Evolutionary conservation across 2,888 invertebrate species (phyloP).

Genomic region (Tipula lateralis): DNA sequence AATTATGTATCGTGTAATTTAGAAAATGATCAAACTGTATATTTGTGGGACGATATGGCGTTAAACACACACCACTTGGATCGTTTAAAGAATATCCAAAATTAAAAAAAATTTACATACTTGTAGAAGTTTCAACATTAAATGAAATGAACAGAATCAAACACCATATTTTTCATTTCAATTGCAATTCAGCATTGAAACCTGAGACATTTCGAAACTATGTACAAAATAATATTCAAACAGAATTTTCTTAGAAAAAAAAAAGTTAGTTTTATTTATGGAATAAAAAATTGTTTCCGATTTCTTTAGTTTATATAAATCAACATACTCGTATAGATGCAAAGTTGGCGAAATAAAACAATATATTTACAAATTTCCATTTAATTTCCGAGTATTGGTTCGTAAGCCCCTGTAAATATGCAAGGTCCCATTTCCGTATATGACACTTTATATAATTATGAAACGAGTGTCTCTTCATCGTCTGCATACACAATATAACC

Average conservation of each 20-base stretch:
- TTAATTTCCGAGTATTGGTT: neutral
- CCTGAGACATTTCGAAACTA: slow-evolving; percentile 1
- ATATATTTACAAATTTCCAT: neutral
- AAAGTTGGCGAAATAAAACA: neutral
- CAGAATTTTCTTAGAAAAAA: neutral
- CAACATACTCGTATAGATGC: neutral
- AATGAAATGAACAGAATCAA: neutral
- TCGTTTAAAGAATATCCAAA: neutral
- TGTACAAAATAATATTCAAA: neutral
- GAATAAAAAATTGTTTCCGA: neutral
- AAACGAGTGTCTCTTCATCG: neutral
- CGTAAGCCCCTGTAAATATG: neutral
- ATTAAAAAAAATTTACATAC: neutral
- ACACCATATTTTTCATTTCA: neutral
- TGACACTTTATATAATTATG: neutral
- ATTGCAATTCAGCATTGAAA: slow-evolving; percentile 1
- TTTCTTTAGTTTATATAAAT: neutral
- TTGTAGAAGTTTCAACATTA: neutral
- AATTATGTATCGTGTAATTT: neutral
- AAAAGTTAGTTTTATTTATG: neutral
- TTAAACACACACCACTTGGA: neutral
- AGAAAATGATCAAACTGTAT: neutral
- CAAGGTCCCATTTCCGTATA: neutral
- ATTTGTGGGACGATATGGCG: neutral
- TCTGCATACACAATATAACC: neutral